A percentile compares a stretch with the other conserved stretches of the same genome.
Evolutionary conservation across 2,797 vertebrate species (phyloP).

Genomic region (Setipinna tenuifilis): DNA sequence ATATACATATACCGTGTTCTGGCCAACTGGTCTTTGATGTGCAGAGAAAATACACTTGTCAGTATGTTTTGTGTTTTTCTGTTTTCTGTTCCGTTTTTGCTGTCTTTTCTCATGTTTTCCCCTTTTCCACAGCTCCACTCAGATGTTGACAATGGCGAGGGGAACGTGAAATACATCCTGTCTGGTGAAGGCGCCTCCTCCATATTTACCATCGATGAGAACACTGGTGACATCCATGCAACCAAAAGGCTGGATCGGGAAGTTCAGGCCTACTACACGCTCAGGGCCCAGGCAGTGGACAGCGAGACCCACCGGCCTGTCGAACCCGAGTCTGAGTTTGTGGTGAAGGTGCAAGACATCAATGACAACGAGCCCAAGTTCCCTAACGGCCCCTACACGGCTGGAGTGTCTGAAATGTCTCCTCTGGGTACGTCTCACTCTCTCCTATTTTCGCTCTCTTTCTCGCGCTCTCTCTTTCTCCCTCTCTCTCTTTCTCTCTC

Average conservation of each 20-base stretch:
- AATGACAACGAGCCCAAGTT: conserved; percentile 97
- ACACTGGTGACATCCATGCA: conserved; percentile 96
- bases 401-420: conserved; percentile 95
- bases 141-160: conserved; percentile 94
- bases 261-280: conserved; percentile 94
- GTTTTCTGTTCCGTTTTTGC: not conserved
- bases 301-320: conserved; percentile 86
- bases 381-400: conserved; percentile 91
- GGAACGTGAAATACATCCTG: conserved; percentile 94
- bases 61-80: too few relatives aligned
- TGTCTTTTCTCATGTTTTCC: not conserved
- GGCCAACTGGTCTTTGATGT: too few relatives aligned
- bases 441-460: not conserved
- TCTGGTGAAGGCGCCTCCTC: conserved; percentile 92
- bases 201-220: conserved; percentile 98
- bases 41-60: too few relatives aligned
- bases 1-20: too few relatives aligned
- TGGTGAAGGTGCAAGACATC: conserved; percentile 98
- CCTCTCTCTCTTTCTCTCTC: not conserved
- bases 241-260: conserved; percentile 94
- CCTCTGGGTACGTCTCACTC: conserved; percentile 84
- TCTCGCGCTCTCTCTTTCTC: not conserved
- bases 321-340: conserved; percentile 90
- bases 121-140: conserved; percentile 89
- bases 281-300: conserved; percentile 90